These are phyloP conservation scores for Amphiprion ocellaris DNA, from an alignment of 2,113 vertebrate genomes.

Conservation along the genomic window DNA sequence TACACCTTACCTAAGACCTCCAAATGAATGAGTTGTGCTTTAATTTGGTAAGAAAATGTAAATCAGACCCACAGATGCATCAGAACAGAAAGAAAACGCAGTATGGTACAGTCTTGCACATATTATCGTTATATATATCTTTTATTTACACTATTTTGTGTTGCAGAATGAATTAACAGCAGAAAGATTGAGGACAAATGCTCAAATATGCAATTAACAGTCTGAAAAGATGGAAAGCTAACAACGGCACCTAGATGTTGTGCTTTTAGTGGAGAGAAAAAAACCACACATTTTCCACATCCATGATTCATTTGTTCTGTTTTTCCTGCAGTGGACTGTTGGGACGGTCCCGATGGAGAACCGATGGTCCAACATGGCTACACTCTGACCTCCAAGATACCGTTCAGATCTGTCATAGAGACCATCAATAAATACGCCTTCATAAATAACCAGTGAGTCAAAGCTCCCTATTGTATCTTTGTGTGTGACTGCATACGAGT, in stretches of 20 bases:
- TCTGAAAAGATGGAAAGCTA: not conserved
- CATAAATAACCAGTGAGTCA: slow-evolving; percentile 93
- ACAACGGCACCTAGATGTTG: not conserved
- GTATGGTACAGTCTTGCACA: no score
- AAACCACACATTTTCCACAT: slow-evolving; percentile 11
- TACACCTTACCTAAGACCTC: no score
- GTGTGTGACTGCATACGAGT: not conserved
- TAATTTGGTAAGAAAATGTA: no score
- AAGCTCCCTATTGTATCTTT: slow-evolving; percentile 2
- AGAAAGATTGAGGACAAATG: no score
- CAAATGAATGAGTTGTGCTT: no score
- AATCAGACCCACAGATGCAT: no score
- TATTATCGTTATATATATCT: no score
- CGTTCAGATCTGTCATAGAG: slow-evolving; percentile 94
- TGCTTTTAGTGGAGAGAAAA: not conserved
- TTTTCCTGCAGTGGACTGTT: slow-evolving; percentile 91
- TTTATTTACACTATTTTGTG: no score
- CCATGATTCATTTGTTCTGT: slow-evolving; percentile 22
- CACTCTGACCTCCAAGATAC: slow-evolving; percentile 96
- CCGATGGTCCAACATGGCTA: slow-evolving; percentile 98
- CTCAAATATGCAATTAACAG: not conserved
- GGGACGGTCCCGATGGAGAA: slow-evolving; percentile 97
- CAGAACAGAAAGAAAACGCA: no score
- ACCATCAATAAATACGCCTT: slow-evolving; percentile 96
- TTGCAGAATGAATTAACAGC: no score